These are phyloP conservation scores for Mya arenaria DNA, from an alignment of 1,140 invertebrate genomes.

Conservation along the genomic window DNA sequence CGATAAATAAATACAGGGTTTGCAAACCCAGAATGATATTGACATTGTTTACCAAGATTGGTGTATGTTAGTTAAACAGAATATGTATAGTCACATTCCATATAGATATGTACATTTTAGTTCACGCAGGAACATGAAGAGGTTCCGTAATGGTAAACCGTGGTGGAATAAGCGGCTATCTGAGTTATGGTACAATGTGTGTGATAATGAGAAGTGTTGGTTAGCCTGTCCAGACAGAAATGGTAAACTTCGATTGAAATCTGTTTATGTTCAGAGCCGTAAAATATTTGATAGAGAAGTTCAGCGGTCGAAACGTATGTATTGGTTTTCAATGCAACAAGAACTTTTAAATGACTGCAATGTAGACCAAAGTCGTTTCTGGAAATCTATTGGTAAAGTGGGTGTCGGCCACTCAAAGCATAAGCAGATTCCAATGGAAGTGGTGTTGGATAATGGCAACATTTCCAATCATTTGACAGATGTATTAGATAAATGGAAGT, in stretches of 20 bases:
- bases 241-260: conserved; percentile 5
- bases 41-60: conserved; percentile 4
- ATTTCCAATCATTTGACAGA: not conserved
- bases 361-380: not conserved
- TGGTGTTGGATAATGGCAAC: conserved; percentile 8
- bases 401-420: not conserved
- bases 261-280: conserved; percentile 16
- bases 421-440: conserved; percentile 1
- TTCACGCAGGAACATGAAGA: not conserved
- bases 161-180: conserved; percentile 22
- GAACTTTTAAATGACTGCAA: conserved; percentile 21
- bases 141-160: not conserved
- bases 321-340: conserved; percentile 22
- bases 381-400: conserved; percentile 35
- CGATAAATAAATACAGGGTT: too few relatives aligned
- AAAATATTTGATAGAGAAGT: conserved; percentile 35
- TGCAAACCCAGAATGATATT: too few relatives aligned
- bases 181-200: not conserved
- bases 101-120: not conserved
- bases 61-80: conserved; percentile 14
- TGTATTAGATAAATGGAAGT: conserved; percentile 18
- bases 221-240: not conserved
- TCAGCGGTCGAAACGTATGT: conserved; percentile 1
- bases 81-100: conserved; percentile 3
- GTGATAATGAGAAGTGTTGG: not conserved